These are phyloP conservation scores for Chaetophractus vellerosus DNA, from an alignment of 2,797 vertebrate species.

Conservation along the genomic window DNA sequence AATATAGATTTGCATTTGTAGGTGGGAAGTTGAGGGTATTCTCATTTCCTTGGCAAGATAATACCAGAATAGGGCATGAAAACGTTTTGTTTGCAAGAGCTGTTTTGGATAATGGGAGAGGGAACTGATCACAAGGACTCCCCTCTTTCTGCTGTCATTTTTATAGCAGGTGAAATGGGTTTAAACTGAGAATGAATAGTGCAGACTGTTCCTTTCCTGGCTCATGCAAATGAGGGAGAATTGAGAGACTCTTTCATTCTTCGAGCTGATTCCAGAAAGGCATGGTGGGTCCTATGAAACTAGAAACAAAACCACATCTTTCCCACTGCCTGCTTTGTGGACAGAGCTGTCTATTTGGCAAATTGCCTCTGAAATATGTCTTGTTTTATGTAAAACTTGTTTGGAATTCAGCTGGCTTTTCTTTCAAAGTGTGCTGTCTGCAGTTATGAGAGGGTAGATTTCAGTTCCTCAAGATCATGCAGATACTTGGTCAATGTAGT, in stretches of 20 bases:
- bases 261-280: not conserved
- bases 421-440: not conserved
- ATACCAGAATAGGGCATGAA: not conserved
- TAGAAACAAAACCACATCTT: not conserved
- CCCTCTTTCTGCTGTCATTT: not conserved
- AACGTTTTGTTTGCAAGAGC: not conserved
- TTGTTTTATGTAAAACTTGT: not conserved
- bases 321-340: not conserved
- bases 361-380: not conserved
- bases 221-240: not conserved
- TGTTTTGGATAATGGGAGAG: not conserved
- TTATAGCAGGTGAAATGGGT: not conserved
- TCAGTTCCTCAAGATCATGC: not conserved
- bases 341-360: not conserved
- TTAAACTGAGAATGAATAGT: not conserved
- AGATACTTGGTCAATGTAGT: not conserved
- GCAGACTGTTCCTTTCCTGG: not conserved
- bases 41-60: not conserved
- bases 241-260: not conserved
- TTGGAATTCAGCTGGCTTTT: not conserved
- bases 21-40: not conserved
- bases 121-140: too few species aligned
- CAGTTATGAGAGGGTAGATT: not conserved
- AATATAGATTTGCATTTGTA: not conserved
- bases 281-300: not conserved